phyloP scores from a whole-genome alignment of 2,888 invertebrate genomes.

The Pheosia gnoma region DNA sequence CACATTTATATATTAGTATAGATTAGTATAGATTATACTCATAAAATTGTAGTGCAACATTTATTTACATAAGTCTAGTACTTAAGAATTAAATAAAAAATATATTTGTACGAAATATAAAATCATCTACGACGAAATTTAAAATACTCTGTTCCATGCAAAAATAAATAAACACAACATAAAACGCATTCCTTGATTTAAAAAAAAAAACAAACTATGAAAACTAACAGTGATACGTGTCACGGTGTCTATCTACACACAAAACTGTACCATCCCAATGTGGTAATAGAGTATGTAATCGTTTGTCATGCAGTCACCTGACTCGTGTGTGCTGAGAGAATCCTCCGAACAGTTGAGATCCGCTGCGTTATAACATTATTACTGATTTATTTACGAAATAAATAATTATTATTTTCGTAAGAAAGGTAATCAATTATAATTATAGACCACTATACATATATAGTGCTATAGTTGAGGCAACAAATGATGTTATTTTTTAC shows the following conservation, averaged over 20 bases:
- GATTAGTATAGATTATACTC: too few relatives aligned
- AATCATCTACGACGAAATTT: slow-evolving; percentile 8
- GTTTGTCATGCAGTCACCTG: slow-evolving; percentile 86
- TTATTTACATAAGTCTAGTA: neutral
- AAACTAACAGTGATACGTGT: neutral
- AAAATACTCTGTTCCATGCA: slow-evolving; percentile 8
- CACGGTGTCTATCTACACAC: slow-evolving; percentile 52
- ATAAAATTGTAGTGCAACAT: too few relatives aligned
- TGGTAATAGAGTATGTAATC: slow-evolving; percentile 42
- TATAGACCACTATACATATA: too few relatives aligned
- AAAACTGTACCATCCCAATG: slow-evolving; percentile 47
- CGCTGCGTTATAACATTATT: slow-evolving; percentile 80
- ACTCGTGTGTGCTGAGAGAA: slow-evolving; percentile 91
- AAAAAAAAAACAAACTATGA: neutral
- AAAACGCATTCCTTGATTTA: slow-evolving; percentile 11
- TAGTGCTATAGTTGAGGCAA: too few relatives aligned
- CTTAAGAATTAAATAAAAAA: slow-evolving; percentile 2
- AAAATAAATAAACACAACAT: slow-evolving; percentile 16
- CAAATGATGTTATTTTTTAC: too few relatives aligned
- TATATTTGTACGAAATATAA: slow-evolving; percentile 6
- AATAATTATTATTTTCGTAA: neutral
- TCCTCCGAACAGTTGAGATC: slow-evolving; percentile 92
- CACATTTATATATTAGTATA: too few relatives aligned
- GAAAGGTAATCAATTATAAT: neutral
- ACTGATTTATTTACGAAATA: slow-evolving; percentile 16